Conservation (phyloP, 2,888 invertebrate genomes). For the Apantesis nais region DNA sequence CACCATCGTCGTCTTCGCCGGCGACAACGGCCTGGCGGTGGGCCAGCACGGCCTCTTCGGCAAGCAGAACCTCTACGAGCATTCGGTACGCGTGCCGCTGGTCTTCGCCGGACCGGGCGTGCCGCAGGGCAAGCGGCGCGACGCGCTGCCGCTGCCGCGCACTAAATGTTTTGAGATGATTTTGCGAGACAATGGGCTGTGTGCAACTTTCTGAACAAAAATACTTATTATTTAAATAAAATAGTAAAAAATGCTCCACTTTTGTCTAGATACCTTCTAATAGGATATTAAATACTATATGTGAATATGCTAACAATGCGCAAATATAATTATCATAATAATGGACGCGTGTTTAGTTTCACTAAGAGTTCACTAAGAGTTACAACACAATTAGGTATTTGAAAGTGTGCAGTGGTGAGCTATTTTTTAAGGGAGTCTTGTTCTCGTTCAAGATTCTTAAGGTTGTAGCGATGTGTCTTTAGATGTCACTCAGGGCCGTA, state of each 20-base stretch:
- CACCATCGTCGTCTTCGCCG: too few species aligned
- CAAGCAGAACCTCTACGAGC: too few species aligned
- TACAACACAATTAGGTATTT: neutral
- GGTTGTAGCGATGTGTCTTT: neutral
- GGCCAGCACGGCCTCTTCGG: too few species aligned
- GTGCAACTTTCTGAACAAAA: neutral
- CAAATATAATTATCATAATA: neutral
- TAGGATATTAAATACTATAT: neutral
- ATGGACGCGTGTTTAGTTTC: neutral
- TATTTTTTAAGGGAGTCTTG: neutral
- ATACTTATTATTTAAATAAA: neutral
- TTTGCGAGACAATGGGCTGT: neutral
- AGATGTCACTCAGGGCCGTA: neutral
- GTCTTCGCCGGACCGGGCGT: too few species aligned
- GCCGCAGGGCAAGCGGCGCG: too few species aligned
- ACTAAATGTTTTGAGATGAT: neutral
- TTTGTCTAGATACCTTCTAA: neutral
- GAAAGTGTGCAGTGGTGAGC: neutral
- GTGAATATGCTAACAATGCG: neutral
- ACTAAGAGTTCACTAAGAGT: neutral
- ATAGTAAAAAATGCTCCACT: neutral
- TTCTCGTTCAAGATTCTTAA: neutral
- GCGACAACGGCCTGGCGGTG: too few species aligned
- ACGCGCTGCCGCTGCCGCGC: neutral
- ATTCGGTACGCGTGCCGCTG: too few species aligned